Evolutionary conservation across 1,140 invertebrate genomes (phyloP).

Genomic region (Battus philenor): DNA sequence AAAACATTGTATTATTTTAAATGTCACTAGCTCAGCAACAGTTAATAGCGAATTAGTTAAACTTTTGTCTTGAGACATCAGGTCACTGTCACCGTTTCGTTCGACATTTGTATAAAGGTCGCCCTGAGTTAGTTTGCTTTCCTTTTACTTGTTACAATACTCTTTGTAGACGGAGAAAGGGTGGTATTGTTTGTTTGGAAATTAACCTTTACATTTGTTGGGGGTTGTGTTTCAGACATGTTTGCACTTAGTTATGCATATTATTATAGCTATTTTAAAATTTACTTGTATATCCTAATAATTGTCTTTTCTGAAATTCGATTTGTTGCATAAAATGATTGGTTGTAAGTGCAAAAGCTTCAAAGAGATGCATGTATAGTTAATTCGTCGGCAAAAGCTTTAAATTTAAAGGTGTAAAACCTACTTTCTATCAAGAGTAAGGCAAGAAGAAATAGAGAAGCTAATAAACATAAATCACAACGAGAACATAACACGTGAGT

Average conservation of each 20-base stretch:
- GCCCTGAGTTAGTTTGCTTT: constrained; percentile 56
- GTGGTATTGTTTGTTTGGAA: constrained; percentile 52
- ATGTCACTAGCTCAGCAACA: too few relatives aligned
- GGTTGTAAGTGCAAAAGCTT: too few relatives aligned
- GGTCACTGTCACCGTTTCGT: constrained; percentile 46
- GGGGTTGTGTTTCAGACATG: constrained; percentile 22
- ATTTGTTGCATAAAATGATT: too few relatives aligned
- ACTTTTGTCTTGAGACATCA: constrained; percentile 66
- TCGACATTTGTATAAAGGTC: constrained; percentile 73
- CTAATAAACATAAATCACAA: not conserved
- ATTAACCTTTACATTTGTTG: constrained; percentile 59
- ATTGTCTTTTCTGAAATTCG: too few relatives aligned
- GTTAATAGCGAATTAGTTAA: too few relatives aligned
- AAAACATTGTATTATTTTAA: too few relatives aligned
- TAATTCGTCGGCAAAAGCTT: too few relatives aligned
- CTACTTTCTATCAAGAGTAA: too few relatives aligned
- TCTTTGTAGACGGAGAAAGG: constrained; percentile 59
- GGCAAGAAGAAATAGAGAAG: not conserved
- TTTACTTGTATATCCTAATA: too few relatives aligned
- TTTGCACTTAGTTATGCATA: constrained; percentile 1
- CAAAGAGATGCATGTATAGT: too few relatives aligned
- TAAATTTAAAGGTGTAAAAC: too few relatives aligned
- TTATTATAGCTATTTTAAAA: too few relatives aligned
- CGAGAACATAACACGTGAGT: constrained; percentile 47
- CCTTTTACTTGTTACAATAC: constrained; percentile 59